These are phyloP conservation scores for Aporophyla nigra DNA, from an alignment of 2,888 invertebrate species.

Conservation along the genomic window DNA sequence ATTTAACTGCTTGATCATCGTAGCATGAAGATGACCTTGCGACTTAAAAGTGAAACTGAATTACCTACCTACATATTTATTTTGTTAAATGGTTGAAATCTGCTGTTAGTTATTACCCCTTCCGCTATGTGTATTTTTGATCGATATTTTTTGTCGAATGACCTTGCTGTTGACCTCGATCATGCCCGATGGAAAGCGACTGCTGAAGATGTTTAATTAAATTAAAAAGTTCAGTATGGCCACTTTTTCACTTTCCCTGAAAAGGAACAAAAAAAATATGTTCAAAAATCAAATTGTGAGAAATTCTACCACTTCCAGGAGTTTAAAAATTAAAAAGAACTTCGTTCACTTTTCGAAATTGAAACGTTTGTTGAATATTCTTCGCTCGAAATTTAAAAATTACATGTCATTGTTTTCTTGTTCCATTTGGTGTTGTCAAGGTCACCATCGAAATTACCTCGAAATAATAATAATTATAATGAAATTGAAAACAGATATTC, in stretches of 20 bases:
- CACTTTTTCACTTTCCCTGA: neutral
- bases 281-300: neutral
- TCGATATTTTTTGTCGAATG: no score
- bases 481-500: neutral
- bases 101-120: slow-evolving; percentile 4
- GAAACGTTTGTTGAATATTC: neutral
- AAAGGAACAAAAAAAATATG: neutral
- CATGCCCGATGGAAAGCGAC: no score
- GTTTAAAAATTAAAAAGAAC: neutral
- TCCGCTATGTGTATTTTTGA: neutral
- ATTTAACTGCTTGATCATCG: slow-evolving; percentile 55
- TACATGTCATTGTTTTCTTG: neutral
- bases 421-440: neutral
- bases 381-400: neutral
- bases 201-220: neutral
- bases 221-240: neutral
- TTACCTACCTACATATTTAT: slow-evolving; percentile 18
- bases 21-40: slow-evolving; percentile 58
- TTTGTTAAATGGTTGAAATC: slow-evolving; percentile 19
- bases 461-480: neutral
- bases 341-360: neutral
- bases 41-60: slow-evolving; percentile 40
- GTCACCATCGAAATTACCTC: neutral
- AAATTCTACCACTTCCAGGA: no score
- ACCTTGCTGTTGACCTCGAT: no score